Evolutionary conservation across 2,113 vertebrate species (phyloP), one percentile per base, ranked within the genome.

Genomic region (Leptosomus discolor): DNA sequence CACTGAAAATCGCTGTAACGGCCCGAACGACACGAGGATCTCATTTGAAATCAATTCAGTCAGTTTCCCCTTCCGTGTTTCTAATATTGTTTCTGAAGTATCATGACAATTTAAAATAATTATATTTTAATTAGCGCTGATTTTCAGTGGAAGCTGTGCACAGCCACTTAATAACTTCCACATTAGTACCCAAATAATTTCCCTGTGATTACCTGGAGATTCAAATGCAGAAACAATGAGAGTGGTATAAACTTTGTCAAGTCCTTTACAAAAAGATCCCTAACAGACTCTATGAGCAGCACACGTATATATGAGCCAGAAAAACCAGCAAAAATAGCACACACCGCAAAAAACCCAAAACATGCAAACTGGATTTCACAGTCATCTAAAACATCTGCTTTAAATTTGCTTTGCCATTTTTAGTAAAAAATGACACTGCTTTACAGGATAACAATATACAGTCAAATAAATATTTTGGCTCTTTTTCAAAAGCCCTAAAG

Each of bases 41-140:
- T 71, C 81, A 92, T 80, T 12, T 86, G 85, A 57, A 94, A 92
- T 80, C 63, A 88, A 58, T 46, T 32, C 45, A 15, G 43, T 37
- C 18, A 1, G 50, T 57, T 95, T 70, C 96, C 94, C 83, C 85
- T 85, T 88, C 92, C 92, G 83, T 86, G 85, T 94, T 97, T 88
- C 93, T 96, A 96, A 95, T 93, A 92, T 69, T 90, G 90, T 54
- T 95, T 63, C 67, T 48, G 6, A 93, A 92, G 90, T 48, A 80
- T 73, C 41, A 19, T 22, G 88, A 83, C 90, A 92, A 88, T 96
- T 97, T 95, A 19, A 17, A 93, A 76, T 88, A 95, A 97, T 95
- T 79, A 95, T 36, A 46, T 73, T 85, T 95, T 97, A 93, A 96
- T 97, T 88, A 96, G 75, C 1, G 2, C 50, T 96, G 96, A 95